These are phyloP conservation scores for Hyles lineata DNA, from an alignment of 2,888 invertebrate species.

Conservation along the genomic window DNA sequence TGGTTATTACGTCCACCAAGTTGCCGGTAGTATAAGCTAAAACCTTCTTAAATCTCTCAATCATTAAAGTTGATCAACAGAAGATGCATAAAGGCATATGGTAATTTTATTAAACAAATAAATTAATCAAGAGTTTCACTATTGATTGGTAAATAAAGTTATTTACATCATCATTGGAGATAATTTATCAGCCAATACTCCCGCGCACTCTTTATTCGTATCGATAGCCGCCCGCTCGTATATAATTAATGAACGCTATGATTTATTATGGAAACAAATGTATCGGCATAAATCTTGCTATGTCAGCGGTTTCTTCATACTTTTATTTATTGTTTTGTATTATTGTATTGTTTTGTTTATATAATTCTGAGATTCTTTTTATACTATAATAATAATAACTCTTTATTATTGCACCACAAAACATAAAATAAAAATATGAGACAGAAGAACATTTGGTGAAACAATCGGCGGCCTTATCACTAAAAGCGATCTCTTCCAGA, in stretches of 20 bases:
- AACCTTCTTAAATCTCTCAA: too few relatives aligned
- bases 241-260: constrained; percentile 61
- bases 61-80: too few relatives aligned
- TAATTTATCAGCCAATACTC: constrained; percentile 21
- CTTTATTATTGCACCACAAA: too few relatives aligned
- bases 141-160: constrained; percentile 12
- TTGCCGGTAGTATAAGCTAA: too few relatives aligned
- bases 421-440: too few relatives aligned
- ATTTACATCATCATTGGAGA: not conserved
- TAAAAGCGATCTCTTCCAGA: too few relatives aligned
- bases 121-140: not conserved
- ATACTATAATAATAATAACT: too few relatives aligned
- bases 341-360: not conserved
- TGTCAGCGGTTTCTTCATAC: not conserved
- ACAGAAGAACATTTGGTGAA: too few relatives aligned
- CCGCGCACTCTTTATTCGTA: constrained; percentile 31
- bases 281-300: constrained; percentile 46
- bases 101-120: not conserved
- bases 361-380: too few relatives aligned
- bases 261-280: constrained; percentile 61
- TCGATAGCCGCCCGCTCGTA: constrained; percentile 37
- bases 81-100: too few relatives aligned
- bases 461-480: too few relatives aligned
- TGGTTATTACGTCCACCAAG: too few relatives aligned
- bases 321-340: constrained; percentile 15